These are phyloP conservation scores for Phrynosoma platyrhinos DNA, from an alignment of 2,113 vertebrate genomes.

Conservation along the genomic window DNA sequence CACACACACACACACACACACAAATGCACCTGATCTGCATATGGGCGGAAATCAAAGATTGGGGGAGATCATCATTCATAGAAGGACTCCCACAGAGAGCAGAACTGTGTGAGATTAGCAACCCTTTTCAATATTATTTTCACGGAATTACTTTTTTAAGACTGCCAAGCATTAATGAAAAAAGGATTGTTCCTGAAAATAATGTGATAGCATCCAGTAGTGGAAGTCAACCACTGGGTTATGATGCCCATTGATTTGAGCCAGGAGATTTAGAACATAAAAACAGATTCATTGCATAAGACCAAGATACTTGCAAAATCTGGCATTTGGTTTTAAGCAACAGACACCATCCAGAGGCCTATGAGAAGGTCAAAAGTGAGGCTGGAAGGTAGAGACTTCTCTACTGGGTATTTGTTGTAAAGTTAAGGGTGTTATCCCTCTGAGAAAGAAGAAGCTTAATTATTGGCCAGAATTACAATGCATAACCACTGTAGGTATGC, in stretches of 20 bases:
- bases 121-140: not conserved
- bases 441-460: too few relatives aligned
- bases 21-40: rapidly evolving
- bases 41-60: not conserved
- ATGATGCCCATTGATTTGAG: not conserved
- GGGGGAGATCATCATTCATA: not conserved
- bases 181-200: not conserved
- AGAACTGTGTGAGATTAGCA: not conserved
- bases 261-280: not conserved
- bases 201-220: not conserved
- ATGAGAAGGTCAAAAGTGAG: too few relatives aligned
- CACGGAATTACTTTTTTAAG: rapidly evolving
- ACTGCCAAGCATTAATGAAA: not conserved
- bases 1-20: not conserved
- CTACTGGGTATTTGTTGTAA: too few relatives aligned
- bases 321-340: not conserved
- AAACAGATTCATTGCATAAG: not conserved
- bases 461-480: too few relatives aligned
- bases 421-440: too few relatives aligned
- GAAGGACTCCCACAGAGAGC: not conserved
- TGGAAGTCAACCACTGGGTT: not conserved
- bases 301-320: not conserved
- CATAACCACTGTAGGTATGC: too few relatives aligned
- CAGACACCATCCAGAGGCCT: too few relatives aligned
- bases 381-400: too few relatives aligned